Percentiles rank a stretch among this genome's conserved stretches.
Conservation (phyloP, 2,113 vertebrate genomes). For the Alligator mississippiensis region DNA sequence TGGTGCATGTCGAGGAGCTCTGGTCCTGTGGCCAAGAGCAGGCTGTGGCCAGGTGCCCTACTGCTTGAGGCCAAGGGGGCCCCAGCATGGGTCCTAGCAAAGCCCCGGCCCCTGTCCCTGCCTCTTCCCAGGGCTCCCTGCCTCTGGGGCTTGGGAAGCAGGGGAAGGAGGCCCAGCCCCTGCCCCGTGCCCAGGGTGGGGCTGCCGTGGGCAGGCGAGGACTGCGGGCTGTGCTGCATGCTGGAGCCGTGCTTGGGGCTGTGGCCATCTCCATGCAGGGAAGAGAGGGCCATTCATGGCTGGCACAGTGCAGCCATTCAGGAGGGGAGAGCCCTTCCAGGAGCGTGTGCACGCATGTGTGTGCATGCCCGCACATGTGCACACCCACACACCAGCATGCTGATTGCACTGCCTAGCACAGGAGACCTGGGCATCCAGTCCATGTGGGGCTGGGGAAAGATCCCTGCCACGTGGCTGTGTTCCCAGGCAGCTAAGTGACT, state of each 20-base stretch:
- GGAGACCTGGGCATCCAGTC: no score
- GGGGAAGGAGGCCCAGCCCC: fast-evolving
- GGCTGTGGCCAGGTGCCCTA: no score
- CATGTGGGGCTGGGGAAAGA: no score
- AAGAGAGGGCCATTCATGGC: constrained; percentile 52
- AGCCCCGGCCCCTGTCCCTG: fast-evolving
- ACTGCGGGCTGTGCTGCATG: neutral
- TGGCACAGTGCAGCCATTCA: fast-evolving
- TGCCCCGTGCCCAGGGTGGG: neutral
- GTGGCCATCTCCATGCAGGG: fast-evolving
- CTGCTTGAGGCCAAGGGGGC: no score
- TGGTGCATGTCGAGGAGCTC: no score
- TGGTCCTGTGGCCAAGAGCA: no score
- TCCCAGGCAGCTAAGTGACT: no score
- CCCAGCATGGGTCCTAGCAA: neutral
- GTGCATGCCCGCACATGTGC: no score
- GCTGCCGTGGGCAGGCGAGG: neutral
- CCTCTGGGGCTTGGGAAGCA: neutral
- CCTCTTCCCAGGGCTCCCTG: no score
- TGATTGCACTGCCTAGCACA: neutral
- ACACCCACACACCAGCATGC: neutral
- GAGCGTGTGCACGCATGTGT: neutral
- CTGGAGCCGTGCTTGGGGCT: fast-evolving
- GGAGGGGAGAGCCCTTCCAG: neutral
- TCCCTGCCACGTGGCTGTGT: no score